A percentile compares a stretch with the other conserved stretches of the same genome.
phyloP scores from a whole-genome alignment of 2,797 vertebrate genomes.

The Trematomus bernacchii region DNA sequence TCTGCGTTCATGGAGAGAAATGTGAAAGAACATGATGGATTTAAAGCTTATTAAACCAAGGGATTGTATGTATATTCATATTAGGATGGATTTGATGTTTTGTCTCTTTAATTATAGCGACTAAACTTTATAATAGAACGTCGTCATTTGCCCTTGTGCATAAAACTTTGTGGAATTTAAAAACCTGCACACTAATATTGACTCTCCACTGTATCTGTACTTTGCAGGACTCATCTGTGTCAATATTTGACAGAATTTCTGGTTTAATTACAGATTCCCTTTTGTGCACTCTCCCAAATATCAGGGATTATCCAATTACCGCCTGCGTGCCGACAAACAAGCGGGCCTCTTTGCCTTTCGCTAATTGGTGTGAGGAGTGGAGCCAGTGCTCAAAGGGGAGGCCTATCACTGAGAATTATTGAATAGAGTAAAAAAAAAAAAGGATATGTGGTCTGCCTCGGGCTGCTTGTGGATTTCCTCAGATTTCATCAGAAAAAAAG shows the following conservation, averaged over 20 bases:
- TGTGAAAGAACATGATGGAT: constrained; percentile 42
- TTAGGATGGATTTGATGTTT: constrained; percentile 30
- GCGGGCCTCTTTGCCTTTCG: constrained; percentile 76
- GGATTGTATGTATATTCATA: constrained; percentile 33
- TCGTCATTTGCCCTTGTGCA: constrained; percentile 28
- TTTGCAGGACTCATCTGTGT: constrained; percentile 77
- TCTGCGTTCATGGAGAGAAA: constrained; percentile 13
- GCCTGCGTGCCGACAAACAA: constrained; percentile 80
- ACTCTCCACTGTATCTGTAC: constrained; percentile 67
- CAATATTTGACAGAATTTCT: constrained; percentile 80
- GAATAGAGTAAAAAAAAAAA: constrained; percentile 51
- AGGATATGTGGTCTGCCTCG: constrained; percentile 72
- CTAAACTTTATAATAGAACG: constrained; percentile 36
- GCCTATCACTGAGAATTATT: constrained; percentile 77
- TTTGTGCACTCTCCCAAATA: constrained; percentile 78
- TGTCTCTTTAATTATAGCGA: constrained; percentile 3
- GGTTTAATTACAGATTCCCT: constrained; percentile 81
- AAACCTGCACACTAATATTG: constrained; percentile 50
- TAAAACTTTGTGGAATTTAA: constrained; percentile 35
- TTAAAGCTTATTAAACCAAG: constrained; percentile 45
- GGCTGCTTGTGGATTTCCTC: constrained; percentile 79
- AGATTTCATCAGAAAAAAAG: constrained; percentile 82
- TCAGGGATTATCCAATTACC: constrained; percentile 84
- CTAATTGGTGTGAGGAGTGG: constrained; percentile 76
- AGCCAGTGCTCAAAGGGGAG: constrained; percentile 71